A percentile compares a stretch with the other conserved stretches of the same genome.
Evolutionary conservation across 2,113 vertebrate genomes (phyloP).

Genomic region (zebrafish (Danio rerio)): DNA sequence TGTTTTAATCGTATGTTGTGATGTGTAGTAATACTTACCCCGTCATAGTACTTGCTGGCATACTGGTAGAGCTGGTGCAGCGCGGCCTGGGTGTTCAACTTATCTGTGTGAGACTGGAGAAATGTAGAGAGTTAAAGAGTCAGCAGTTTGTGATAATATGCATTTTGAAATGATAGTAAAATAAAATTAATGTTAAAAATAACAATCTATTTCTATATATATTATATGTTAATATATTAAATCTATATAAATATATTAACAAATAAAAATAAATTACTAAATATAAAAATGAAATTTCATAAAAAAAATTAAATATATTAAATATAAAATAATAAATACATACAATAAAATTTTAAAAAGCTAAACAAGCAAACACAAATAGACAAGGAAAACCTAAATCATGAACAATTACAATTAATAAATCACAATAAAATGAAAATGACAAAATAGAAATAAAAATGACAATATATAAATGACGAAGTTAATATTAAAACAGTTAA

Average conservation of each 20-base stretch:
- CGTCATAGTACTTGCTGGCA: slow-evolving; percentile 97
- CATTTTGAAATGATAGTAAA: not conserved
- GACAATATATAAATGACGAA: too few relatives aligned
- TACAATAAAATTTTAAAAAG: not conserved
- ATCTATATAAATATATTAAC: too few relatives aligned
- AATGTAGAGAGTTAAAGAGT: not conserved
- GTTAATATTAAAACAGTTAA: too few relatives aligned
- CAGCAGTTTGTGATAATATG: not conserved
- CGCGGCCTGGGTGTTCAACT: slow-evolving; percentile 91
- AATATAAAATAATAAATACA: not conserved
- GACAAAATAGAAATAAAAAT: too few relatives aligned
- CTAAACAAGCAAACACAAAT: not conserved
- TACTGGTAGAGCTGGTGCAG: slow-evolving; percentile 96
- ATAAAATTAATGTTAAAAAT: not conserved
- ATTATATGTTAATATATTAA: too few relatives aligned
- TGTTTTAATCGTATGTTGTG: not conserved
- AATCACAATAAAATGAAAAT: too few relatives aligned
- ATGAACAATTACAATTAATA: slow-evolving; percentile 47
- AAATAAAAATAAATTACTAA: not conserved
- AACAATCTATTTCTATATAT: too few relatives aligned
- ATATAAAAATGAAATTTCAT: too few relatives aligned
- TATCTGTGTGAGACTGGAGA: slow-evolving; percentile 89
- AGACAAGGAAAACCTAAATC: not conserved
- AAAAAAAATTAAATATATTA: not conserved
- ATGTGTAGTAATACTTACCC: slow-evolving; percentile 76